Evolutionary conservation across 2,888 invertebrate genomes (phyloP).

Genomic region (Hirtodrosophila confusa): DNA sequence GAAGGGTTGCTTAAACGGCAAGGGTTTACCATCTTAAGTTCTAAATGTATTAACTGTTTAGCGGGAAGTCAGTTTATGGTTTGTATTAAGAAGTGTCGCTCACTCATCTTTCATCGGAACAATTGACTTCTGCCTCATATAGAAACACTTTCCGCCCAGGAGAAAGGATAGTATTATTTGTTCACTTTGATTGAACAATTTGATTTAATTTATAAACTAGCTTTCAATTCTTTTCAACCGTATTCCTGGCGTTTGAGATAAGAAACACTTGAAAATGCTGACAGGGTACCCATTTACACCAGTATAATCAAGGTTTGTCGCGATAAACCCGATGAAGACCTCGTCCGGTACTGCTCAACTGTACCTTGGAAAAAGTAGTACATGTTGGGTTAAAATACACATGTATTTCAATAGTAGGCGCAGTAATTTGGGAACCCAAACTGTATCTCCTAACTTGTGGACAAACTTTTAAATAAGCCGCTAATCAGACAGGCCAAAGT

Average conservation of each 20-base stretch:
- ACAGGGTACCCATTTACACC: too few species aligned
- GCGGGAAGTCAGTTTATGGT: neutral
- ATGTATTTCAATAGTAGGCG: neutral
- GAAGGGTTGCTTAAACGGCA: neutral
- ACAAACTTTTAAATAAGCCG: conserved; percentile 66
- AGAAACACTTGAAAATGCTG: too few species aligned
- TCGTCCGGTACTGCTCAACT: conserved; percentile 8
- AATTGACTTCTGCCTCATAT: too few species aligned
- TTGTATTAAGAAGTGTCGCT: too few species aligned
- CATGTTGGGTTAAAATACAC: neutral
- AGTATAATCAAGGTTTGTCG: neutral
- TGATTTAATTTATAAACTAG: too few species aligned
- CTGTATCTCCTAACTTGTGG: conserved; percentile 12
- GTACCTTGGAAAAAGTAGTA: conserved; percentile 12
- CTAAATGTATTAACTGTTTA: neutral
- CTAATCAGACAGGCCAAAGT: conserved; percentile 56
- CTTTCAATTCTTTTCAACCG: too few species aligned
- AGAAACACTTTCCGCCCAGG: too few species aligned
- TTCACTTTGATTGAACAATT: too few species aligned
- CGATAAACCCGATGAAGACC: too few species aligned
- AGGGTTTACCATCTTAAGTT: neutral
- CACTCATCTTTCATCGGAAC: too few species aligned
- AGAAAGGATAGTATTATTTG: too few species aligned
- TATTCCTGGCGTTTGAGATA: too few species aligned
- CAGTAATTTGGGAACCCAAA: neutral